Evolutionary conservation across 2,888 invertebrate genomes (phyloP).

Genomic region (Empis livida): DNA sequence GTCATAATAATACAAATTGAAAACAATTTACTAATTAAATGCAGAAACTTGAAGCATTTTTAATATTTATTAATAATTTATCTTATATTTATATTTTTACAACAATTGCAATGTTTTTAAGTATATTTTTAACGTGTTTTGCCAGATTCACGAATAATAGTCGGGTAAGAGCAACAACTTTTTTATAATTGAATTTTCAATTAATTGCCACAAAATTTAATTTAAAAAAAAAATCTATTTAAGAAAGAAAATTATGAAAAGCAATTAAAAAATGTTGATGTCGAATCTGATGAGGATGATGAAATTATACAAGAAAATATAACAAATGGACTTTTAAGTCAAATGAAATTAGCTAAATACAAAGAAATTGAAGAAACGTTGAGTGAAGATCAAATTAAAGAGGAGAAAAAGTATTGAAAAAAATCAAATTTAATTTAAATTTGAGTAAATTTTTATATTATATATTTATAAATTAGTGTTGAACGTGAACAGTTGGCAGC

Average conservation of each 20-base stretch:
- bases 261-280: no score
- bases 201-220: no score
- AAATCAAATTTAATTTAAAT: no score
- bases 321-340: conserved; percentile 4
- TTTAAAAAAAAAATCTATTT: no score
- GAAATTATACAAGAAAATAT: not conserved
- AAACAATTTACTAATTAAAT: not conserved
- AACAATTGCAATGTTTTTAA: conserved; percentile 5
- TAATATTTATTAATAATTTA: conserved; percentile 6
- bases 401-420: conserved; percentile 9
- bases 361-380: conserved; percentile 11
- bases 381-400: conserved; percentile 11
- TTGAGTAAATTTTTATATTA: no score
- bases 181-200: no score
- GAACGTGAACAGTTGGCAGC: conserved; percentile 25
- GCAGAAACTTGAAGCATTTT: conserved; percentile 4
- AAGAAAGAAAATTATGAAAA: no score
- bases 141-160: not conserved
- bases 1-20: no score
- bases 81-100: conserved; percentile 6
- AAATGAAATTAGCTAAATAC: conserved; percentile 9
- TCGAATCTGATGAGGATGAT: not conserved
- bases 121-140: not conserved
- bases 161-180: not conserved
- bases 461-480: conserved; percentile 15